phyloP scores from a whole-genome alignment of 2,113 vertebrate genomes.

The Puma concolor region DNA sequence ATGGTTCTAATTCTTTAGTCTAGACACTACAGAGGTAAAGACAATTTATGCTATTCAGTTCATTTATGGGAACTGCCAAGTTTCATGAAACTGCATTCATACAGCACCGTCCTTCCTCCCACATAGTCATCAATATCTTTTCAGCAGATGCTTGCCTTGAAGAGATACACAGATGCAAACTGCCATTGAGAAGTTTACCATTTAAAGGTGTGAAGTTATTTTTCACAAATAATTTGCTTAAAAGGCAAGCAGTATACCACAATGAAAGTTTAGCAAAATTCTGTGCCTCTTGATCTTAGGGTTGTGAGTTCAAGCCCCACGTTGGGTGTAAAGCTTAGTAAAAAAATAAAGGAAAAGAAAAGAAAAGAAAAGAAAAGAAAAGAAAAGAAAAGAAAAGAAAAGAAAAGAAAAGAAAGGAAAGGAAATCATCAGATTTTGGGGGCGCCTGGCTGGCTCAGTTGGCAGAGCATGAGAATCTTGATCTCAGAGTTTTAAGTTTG shows the following conservation, averaged over 20 bases:
- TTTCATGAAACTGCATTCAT: background rate
- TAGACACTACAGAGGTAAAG: background rate
- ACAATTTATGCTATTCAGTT: background rate
- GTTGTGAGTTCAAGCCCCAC: background rate
- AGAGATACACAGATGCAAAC: background rate
- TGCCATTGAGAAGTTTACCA: background rate
- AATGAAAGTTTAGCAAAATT: background rate
- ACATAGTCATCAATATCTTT: background rate
- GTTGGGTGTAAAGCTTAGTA: background rate
- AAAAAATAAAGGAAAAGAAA: background rate
- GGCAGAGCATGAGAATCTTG: background rate
- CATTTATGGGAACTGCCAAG: background rate
- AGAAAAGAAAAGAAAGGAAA: too few species aligned
- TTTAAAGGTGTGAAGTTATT: background rate
- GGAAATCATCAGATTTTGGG: background rate
- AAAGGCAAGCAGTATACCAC: background rate
- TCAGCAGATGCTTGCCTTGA: conserved; percentile 34
- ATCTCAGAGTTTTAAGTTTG: background rate
- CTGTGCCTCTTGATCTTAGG: background rate
- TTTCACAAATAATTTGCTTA: conserved; percentile 36
- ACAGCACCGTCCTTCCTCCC: background rate
- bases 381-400: too few species aligned
- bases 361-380: too few species aligned
- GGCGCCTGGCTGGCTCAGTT: background rate
- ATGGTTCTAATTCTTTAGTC: background rate